Evolutionary conservation across 2,888 invertebrate genomes (phyloP).

Genomic region (Coenonympha glycerion): DNA sequence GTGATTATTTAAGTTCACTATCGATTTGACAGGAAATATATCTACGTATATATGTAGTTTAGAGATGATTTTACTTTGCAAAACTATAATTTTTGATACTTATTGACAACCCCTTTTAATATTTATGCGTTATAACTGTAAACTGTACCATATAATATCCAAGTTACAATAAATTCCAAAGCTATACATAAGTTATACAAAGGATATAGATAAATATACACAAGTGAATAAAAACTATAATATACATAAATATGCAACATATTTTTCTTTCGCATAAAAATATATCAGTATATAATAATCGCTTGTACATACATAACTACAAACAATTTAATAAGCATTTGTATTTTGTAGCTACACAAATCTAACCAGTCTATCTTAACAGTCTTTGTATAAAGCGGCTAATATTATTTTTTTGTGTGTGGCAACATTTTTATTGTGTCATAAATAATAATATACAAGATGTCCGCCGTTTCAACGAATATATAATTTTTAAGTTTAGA

Average conservation of each 20-base stretch:
- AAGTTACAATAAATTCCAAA: constrained; percentile 2
- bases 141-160: neutral
- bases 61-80: no score
- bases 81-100: no score
- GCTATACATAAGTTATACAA: neutral
- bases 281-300: neutral
- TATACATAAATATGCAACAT: no score
- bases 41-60: no score
- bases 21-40: no score
- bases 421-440: neutral
- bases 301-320: constrained; percentile 1
- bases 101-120: neutral
- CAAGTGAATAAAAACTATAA: neutral
- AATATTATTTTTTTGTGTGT: neutral
- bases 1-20: constrained; percentile 10
- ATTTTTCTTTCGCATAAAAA: neutral
- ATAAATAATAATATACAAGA: no score
- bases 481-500: no score
- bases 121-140: neutral
- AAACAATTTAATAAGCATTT: constrained; percentile 7
- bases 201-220: neutral
- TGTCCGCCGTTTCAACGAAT: no score
- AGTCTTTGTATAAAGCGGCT: constrained; percentile 22
- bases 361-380: constrained; percentile 22
- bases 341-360: constrained; percentile 13